Percentiles rank a stretch among this genome's conserved stretches.
Conservation (phyloP, 1,140 invertebrate species). For the Contarinia nasturtii region DNA sequence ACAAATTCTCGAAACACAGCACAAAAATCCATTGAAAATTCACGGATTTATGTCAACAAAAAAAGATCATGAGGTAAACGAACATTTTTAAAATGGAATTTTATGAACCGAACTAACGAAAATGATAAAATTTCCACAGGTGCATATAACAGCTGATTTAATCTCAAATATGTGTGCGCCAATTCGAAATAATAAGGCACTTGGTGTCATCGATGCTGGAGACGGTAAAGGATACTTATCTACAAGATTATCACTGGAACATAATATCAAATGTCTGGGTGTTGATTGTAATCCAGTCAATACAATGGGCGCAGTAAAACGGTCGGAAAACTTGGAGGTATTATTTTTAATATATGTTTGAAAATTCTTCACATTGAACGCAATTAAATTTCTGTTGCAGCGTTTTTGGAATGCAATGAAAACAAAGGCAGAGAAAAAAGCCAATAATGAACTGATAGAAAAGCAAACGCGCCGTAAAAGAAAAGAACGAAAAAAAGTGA, state of each 20-base stretch:
- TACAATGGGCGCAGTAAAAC: constrained; percentile 38
- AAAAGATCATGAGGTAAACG: constrained; percentile 62
- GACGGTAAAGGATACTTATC: constrained; percentile 36
- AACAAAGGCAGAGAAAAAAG: too few species aligned
- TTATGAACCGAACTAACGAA: too few species aligned
- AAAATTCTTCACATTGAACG: neutral
- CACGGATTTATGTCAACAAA: constrained; percentile 56
- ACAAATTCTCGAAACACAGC: constrained; percentile 10
- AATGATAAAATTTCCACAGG: constrained; percentile 14
- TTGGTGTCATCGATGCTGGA: neutral
- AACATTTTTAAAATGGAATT: neutral
- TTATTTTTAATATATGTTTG: too few species aligned
- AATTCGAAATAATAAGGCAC: constrained; percentile 13
- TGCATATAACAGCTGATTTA: constrained; percentile 29
- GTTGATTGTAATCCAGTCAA: constrained; percentile 51
- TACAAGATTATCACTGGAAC: constrained; percentile 45
- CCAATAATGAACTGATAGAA: too few species aligned
- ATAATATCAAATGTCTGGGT: constrained; percentile 52
- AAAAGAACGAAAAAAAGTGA: neutral
- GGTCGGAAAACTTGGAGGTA: constrained; percentile 38
- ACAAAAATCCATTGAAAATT: constrained; percentile 22
- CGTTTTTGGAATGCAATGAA: too few species aligned
- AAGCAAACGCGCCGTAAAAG: too few species aligned
- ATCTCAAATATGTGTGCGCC: constrained; percentile 16
- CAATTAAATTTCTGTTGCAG: too few species aligned